Conservation (phyloP, 2,113 vertebrate species). For the Oenanthe oenanthe region DNA sequence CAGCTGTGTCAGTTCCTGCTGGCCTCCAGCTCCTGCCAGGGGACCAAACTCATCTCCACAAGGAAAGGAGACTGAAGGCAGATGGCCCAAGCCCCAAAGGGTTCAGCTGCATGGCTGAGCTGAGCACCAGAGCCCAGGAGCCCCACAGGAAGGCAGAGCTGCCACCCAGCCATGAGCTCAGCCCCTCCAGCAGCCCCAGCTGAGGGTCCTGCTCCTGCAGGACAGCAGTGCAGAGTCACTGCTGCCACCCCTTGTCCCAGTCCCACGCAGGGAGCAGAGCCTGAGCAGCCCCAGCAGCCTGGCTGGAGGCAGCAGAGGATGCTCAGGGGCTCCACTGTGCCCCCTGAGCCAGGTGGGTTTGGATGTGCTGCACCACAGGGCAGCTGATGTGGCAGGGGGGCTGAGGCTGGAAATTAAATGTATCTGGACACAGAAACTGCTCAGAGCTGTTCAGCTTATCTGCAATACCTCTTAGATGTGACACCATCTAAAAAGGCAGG, state of each 20-base stretch:
- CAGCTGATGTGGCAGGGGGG: fast-evolving
- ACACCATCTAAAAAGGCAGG: not conserved
- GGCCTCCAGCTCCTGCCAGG: not conserved
- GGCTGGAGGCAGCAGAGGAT: not conserved
- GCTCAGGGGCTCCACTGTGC: not conserved
- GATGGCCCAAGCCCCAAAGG: not conserved
- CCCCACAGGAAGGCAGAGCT: not conserved
- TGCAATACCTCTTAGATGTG: not conserved
- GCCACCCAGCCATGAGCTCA: not conserved
- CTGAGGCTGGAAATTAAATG: not conserved
- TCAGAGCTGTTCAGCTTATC: not conserved
- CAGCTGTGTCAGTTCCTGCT: fast-evolving
- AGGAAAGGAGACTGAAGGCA: not conserved
- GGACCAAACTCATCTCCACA: not conserved
- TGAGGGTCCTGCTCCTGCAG: not conserved
- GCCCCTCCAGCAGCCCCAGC: not conserved
- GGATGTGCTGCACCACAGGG: not conserved
- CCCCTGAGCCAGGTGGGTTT: not conserved
- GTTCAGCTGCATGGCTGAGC: not conserved
- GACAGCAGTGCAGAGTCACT: not conserved
- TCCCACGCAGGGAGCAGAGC: not conserved
- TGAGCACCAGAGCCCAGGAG: not conserved
- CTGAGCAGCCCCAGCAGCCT: not conserved
- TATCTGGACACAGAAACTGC: not conserved
- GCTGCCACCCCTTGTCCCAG: too few species aligned